Base-by-base conservation (phyloP, 2,797 vertebrate genomes). In the Tolypeutes matacus region DNA sequence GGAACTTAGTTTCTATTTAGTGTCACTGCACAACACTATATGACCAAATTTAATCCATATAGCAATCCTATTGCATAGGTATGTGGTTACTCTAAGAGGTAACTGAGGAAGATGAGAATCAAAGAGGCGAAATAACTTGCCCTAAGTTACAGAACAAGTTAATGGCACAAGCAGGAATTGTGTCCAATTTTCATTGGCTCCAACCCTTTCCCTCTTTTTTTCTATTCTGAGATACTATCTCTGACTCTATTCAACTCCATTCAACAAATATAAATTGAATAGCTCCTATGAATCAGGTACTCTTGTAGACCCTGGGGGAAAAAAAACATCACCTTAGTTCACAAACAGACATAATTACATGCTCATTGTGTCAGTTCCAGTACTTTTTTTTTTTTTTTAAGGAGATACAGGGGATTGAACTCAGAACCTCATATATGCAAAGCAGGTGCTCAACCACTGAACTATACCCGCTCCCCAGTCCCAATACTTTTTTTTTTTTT, bases 221-320 rank as follows among this genome's bases (percentile, higher is more conserved):
- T 86, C 69, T 60, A 36, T 34, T 65, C 7, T 91, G 49, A 86
- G 23, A 9, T 84, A 21, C 70, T 86, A 80, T 6, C 14, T 72
- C 58, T 93, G 18, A 67, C 5, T 91, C 58, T 60, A 46, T 80
- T 93, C 17, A 93, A 36, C 23, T 58, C 21, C 17, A 72, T 72
- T 83, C 11, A 56, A 42, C 18, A 90, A 83, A 92, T 72, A 94
- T 46, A 64, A 82, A 82, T 62, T 82, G 21, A 85, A 81, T 29
- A 36, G 7, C 39, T 67, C 53, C 27, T 90, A 10, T 72, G 46
- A 29, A 10, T 12, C 27, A 72, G 62, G 7, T 76, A 91, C 20
- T 93, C 7, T 36, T 82, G 10, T 83, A 13, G 39, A 29, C 53
- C 36, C 20, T 62, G 53, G 25, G 20, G 42, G 85, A n/a, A 60